Percentiles rank a stretch among this genome's conserved stretches.
Evolutionary conservation across 2,113 vertebrate genomes (phyloP).

Genomic region (Pygoscelis adeliae): DNA sequence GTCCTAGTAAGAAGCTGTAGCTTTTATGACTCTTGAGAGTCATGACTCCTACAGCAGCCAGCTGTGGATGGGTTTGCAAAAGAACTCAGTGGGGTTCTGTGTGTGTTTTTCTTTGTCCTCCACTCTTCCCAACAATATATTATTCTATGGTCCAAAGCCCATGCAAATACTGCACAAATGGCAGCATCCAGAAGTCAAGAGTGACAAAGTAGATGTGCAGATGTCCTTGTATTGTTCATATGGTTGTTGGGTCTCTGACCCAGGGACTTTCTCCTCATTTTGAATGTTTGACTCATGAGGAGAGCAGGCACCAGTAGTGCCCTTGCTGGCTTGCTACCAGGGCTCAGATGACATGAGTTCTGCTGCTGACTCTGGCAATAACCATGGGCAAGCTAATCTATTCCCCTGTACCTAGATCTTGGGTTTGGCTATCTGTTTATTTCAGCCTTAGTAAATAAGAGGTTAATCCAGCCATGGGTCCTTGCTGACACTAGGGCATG

Average conservation of each 20-base stretch:
- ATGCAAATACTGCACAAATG: not conserved
- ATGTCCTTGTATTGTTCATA: not conserved
- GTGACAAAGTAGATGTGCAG: not conserved
- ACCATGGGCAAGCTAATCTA: not conserved
- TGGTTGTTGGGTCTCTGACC: not conserved
- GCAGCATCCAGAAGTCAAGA: not conserved
- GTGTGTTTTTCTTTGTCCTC: not conserved
- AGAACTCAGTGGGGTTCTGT: not conserved
- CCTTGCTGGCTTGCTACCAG: not conserved
- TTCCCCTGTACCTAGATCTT: not conserved
- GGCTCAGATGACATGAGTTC: not conserved
- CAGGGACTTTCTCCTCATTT: not conserved
- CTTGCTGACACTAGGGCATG: not conserved
- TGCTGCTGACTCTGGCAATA: not conserved
- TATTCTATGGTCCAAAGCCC: not conserved
- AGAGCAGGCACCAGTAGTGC: not conserved
- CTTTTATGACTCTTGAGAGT: not conserved
- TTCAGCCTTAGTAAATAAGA: not conserved
- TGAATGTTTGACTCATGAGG: not conserved
- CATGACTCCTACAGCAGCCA: not conserved
- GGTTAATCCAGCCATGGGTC: not conserved
- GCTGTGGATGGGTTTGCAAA: not conserved
- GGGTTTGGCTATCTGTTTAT: not conserved
- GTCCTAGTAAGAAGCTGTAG: not conserved
- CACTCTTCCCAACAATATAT: not conserved